Conservation (phyloP, 2,797 vertebrate genomes). For the Aldrovandia affinis region DNA sequence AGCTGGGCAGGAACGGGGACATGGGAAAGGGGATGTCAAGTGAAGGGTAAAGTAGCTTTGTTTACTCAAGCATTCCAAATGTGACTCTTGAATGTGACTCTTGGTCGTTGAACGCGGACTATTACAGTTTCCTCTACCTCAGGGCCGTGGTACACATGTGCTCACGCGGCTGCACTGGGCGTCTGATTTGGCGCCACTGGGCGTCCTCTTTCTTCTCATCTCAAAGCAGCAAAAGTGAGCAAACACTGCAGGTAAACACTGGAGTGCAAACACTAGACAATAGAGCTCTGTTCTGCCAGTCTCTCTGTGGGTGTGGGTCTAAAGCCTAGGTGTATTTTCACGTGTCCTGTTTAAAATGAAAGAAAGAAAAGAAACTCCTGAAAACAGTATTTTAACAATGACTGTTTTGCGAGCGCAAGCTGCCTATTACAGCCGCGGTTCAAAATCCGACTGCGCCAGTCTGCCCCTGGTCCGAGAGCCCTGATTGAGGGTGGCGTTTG, state of each 20-base stretch:
- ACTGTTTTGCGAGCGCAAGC: too few species aligned
- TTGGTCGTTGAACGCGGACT: too few species aligned
- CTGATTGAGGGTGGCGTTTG: too few species aligned
- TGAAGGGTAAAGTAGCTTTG: not conserved
- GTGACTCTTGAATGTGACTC: not conserved
- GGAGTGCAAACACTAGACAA: slow-evolving; percentile 6
- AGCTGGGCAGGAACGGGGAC: not conserved
- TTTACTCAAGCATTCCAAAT: slow-evolving; percentile 9
- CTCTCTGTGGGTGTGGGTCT: not conserved
- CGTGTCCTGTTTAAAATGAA: not conserved
- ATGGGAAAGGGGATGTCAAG: slow-evolving; percentile 6
- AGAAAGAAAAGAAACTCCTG: too few species aligned
- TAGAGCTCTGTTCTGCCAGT: not conserved
- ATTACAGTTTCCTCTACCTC: too few species aligned
- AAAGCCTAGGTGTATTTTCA: not conserved
- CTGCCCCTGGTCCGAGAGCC: too few species aligned
- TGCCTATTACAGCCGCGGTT: too few species aligned
- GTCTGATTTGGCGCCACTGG: slow-evolving; percentile 42
- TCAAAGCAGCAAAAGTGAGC: not conserved
- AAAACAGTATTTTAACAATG: not conserved
- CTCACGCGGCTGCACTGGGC: not conserved
- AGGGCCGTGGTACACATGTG: not conserved
- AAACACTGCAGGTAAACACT: not conserved
- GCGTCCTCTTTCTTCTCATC: not conserved
- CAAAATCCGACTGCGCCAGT: too few species aligned